phyloP scores from a whole-genome alignment of 2,113 vertebrate species.

The Tilapia sparmanii region DNA sequence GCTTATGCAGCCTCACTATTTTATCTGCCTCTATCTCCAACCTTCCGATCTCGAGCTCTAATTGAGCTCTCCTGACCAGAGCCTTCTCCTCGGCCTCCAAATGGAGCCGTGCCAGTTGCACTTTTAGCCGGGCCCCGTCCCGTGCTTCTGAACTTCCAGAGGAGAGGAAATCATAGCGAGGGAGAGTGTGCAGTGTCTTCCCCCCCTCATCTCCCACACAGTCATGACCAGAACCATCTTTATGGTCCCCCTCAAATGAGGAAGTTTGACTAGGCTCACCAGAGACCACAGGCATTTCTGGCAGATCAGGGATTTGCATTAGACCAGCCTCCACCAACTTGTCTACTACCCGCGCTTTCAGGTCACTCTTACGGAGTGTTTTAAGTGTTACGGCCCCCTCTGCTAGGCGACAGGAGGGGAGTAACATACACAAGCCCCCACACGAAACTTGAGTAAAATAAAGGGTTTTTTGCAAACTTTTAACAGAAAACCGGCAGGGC shows the following conservation, averaged over 20 bases:
- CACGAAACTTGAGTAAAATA: not conserved
- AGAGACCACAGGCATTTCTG: not conserved
- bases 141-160: not conserved
- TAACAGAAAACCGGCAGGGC: no score
- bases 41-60: not conserved
- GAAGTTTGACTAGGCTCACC: not conserved
- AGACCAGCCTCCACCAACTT: not conserved
- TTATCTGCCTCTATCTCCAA: not conserved
- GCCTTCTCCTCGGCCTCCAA: not conserved
- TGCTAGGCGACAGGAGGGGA: not conserved
- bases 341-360: accelerated
- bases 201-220: not conserved
- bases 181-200: accelerated
- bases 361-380: not conserved
- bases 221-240: not conserved
- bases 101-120: accelerated
- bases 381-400: not conserved
- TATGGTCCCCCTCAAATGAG: not conserved
- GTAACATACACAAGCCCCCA: not conserved
- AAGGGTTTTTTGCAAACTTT: no score
- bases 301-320: not conserved
- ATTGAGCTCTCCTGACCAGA: not conserved
- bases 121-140: accelerated
- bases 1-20: not conserved
- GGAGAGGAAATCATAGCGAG: not conserved